Percentiles rank a stretch among this genome's conserved stretches.
These are phyloP conservation scores for Maniola jurtina DNA, from an alignment of 1,140 invertebrate genomes.

Conservation along the genomic window DNA sequence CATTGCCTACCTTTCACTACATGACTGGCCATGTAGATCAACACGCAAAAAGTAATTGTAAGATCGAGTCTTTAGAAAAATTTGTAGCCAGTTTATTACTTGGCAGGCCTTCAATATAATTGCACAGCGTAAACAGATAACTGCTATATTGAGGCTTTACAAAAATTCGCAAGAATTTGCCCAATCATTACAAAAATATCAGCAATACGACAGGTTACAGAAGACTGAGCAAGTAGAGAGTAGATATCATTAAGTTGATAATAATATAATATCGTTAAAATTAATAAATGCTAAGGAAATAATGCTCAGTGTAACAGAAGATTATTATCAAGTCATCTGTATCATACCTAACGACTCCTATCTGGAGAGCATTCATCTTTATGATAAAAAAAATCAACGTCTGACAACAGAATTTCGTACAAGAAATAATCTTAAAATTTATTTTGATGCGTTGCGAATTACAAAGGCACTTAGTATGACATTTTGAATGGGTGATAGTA, in stretches of 20 bases:
- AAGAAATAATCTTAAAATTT: not conserved
- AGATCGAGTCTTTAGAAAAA: slow-evolving; percentile 15
- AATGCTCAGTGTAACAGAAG: not conserved
- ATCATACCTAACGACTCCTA: slow-evolving; percentile 16
- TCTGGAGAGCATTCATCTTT: slow-evolving; percentile 28
- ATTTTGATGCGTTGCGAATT: no score
- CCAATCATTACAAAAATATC: not conserved
- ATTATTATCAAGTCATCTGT: not conserved
- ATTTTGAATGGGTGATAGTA: no score
- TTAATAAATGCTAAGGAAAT: not conserved
- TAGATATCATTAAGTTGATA: not conserved
- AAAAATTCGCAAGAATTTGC: not conserved
- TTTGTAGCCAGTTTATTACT: slow-evolving; percentile 4
- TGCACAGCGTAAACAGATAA: slow-evolving; percentile 1
- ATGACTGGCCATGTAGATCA: slow-evolving; percentile 31
- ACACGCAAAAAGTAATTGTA: slow-evolving; percentile 51
- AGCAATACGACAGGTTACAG: not conserved
- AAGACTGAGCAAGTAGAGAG: not conserved
- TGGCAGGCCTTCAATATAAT: not conserved
- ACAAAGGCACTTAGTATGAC: no score
- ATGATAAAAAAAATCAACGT: slow-evolving; percentile 30
- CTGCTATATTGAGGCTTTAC: not conserved
- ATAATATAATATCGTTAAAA: no score
- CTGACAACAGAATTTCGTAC: slow-evolving; percentile 13
- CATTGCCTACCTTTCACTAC: slow-evolving; percentile 52